Conservation (phyloP, 2,113 vertebrate genomes). For the Cromileptes altivelis region DNA sequence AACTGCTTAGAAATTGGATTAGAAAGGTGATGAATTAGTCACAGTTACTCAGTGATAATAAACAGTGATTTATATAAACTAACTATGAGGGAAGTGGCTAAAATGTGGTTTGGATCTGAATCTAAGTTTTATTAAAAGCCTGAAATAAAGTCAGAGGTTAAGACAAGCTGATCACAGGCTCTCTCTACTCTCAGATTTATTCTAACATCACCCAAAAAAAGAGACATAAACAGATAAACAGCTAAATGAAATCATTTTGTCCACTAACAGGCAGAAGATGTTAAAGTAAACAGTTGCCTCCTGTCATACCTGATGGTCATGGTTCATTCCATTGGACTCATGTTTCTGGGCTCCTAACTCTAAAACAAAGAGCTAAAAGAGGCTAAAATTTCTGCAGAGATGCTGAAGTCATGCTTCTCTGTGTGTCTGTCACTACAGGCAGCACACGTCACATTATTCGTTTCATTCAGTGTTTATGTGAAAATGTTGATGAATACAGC, state of each 20-base stretch:
- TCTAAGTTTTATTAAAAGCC: neutral
- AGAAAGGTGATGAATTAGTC: neutral
- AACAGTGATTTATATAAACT: neutral
- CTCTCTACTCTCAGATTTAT: neutral
- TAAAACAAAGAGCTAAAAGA: neutral
- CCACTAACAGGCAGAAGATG: neutral
- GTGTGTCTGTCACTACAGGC: neutral
- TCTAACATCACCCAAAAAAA: neutral
- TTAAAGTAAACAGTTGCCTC: neutral
- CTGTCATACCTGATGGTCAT: too few species aligned
- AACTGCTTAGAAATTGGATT: neutral
- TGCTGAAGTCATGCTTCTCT: neutral
- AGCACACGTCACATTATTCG: neutral
- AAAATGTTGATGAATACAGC: slow-evolving; percentile 17
- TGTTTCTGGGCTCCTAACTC: neutral
- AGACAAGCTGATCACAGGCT: neutral
- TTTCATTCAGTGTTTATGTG: neutral
- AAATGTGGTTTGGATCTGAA: neutral
- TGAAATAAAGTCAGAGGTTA: neutral
- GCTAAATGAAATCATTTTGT: neutral
- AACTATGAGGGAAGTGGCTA: neutral
- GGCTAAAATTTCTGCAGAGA: neutral
- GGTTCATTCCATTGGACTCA: too few species aligned
- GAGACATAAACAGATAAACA: neutral
- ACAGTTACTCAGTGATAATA: neutral